phyloP scores from a whole-genome alignment of 2,888 invertebrate species.

The Sinopyrophorus schimmeli region DNA sequence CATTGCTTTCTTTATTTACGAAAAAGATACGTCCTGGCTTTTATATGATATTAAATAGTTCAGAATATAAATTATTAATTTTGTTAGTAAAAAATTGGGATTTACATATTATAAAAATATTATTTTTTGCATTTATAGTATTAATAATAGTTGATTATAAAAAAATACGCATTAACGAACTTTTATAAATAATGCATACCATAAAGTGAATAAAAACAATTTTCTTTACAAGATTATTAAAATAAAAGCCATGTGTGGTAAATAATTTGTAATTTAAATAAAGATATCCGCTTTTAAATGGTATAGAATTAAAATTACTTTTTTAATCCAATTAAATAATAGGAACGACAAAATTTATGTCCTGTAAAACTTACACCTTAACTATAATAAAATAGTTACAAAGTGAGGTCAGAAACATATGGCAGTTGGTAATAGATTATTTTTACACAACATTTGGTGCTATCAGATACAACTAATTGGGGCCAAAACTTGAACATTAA shows the following conservation, averaged over 20 bases:
- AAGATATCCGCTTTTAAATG: slow-evolving; percentile 15
- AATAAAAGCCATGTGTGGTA: slow-evolving; percentile 14
- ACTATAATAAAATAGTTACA: slow-evolving; percentile 26
- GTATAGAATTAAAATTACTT: slow-evolving; percentile 18
- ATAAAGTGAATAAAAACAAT: no score
- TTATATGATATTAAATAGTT: no score
- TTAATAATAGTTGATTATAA: no score
- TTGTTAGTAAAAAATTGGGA: no score
- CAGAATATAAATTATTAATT: no score
- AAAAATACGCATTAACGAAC: no score
- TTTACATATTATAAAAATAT: no score
- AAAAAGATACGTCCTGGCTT: no score
- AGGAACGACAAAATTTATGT: slow-evolving; percentile 24
- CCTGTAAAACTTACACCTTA: slow-evolving; percentile 31
- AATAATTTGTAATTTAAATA: slow-evolving; percentile 23
- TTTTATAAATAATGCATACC: no score
- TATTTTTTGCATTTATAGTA: no score
- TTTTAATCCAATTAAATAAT: slow-evolving; percentile 30
- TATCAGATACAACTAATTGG: slow-evolving; percentile 36
- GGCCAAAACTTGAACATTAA: slow-evolving; percentile 33
- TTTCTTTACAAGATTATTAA: slow-evolving; percentile 7
- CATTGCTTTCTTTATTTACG: no score
- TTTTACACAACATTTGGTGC: slow-evolving; percentile 37
- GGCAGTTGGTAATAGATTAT: slow-evolving; percentile 35
- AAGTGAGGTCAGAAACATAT: slow-evolving; percentile 30